phyloP scores from a whole-genome alignment of 2,888 invertebrate genomes.

The Xylota sylvarum region DNA sequence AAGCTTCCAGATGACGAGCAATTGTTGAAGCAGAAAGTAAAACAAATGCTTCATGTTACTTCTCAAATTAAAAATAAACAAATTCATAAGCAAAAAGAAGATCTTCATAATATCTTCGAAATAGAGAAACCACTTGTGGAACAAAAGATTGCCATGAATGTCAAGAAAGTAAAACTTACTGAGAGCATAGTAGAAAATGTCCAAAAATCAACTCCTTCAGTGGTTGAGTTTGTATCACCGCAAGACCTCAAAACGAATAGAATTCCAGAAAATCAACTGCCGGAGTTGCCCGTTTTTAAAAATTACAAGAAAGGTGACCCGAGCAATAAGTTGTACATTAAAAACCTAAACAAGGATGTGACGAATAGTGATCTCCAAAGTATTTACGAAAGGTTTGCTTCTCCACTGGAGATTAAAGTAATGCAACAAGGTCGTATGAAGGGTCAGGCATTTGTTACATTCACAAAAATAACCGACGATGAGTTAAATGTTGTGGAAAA shows the following conservation, averaged over 20 bases:
- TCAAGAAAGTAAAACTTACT: conserved; percentile 71
- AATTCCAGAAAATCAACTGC: conserved; percentile 90
- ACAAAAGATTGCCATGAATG: conserved; percentile 80
- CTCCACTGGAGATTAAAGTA: conserved; percentile 89
- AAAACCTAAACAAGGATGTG: conserved; percentile 94
- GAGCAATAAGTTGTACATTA: conserved; percentile 94
- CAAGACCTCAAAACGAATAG: conserved; percentile 88
- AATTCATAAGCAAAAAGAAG: neutral
- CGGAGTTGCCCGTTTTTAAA: conserved; percentile 91
- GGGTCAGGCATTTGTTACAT: conserved; percentile 96
- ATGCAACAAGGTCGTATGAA: conserved; percentile 99
- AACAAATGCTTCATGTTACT: conserved; percentile 77
- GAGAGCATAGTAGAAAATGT: neutral
- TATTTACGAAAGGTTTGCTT: conserved; percentile 90
- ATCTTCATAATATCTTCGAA: conserved; percentile 64
- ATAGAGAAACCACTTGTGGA: conserved; percentile 33
- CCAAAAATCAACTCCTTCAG: neutral
- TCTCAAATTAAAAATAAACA: conserved; percentile 51
- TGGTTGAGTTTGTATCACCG: conserved; percentile 52
- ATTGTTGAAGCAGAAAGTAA: conserved; percentile 50
- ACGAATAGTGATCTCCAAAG: conserved; percentile 90
- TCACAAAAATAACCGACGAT: conserved; percentile 75
- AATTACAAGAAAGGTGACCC: conserved; percentile 94
- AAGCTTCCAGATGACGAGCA: conserved; percentile 37
- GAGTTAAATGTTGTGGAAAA: conserved; percentile 87